phyloP scores from a whole-genome alignment of 2,888 invertebrate species.

The Tinea semifulvella region DNA sequence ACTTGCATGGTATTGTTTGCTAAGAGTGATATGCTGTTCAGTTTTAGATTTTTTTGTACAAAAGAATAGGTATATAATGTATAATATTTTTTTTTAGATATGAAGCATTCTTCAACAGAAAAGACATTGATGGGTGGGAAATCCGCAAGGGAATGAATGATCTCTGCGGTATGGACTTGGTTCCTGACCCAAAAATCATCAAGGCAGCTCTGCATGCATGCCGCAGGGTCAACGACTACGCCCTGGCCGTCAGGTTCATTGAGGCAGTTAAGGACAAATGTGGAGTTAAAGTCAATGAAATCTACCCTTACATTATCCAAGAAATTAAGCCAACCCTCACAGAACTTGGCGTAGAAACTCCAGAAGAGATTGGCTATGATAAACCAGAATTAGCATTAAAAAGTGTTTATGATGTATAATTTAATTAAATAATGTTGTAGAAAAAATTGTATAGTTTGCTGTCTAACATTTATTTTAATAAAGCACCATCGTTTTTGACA shows the following conservation, averaged over 20 bases:
- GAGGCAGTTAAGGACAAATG: slow-evolving; percentile 94
- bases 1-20: no score
- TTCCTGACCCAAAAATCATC: slow-evolving; percentile 92
- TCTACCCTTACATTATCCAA: slow-evolving; percentile 88
- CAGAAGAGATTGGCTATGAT: slow-evolving; percentile 96
- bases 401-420: slow-evolving; percentile 74
- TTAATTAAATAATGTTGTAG: slow-evolving; percentile 18
- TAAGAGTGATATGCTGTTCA: no score
- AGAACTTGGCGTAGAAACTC: slow-evolving; percentile 93
- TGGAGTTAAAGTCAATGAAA: slow-evolving; percentile 74
- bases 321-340: slow-evolving; percentile 92
- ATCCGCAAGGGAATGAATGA: slow-evolving; percentile 92
- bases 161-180: slow-evolving; percentile 86
- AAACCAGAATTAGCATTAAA: slow-evolving; percentile 92
- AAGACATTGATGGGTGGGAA: slow-evolving; percentile 95
- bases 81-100: slow-evolving; percentile 62
- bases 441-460: slow-evolving; percentile 50
- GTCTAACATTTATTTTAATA: slow-evolving; percentile 43
- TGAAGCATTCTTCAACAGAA: slow-evolving; percentile 83
- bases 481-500: slow-evolving; percentile 6
- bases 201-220: slow-evolving; percentile 89
- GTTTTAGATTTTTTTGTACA: no score
- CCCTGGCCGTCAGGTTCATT: slow-evolving; percentile 90
- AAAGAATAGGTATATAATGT: neutral
- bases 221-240: slow-evolving; percentile 92